Evolutionary conservation across 2,888 invertebrate genomes (phyloP).

Genomic region (Drosophila neutralis): DNA sequence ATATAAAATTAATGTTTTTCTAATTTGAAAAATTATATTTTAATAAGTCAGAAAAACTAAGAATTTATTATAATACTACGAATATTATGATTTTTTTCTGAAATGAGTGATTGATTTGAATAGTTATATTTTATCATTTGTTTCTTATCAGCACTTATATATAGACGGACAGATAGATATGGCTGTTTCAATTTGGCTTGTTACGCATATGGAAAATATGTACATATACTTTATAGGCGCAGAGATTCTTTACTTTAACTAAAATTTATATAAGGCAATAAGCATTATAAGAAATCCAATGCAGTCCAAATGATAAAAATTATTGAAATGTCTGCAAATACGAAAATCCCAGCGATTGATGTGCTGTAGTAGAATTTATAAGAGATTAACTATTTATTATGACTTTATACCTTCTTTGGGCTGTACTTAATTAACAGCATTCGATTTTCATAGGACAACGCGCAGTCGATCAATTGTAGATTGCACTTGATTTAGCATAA

Average conservation of each 20-base stretch:
- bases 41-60: no score
- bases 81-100: not conserved
- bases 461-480: not conserved
- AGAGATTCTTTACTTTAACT: no score
- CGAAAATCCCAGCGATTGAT: not conserved
- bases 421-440: not conserved
- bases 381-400: not conserved
- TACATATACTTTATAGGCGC: no score
- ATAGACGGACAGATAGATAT: not conserved
- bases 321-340: not conserved
- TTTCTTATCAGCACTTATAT: not conserved
- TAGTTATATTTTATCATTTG: not conserved
- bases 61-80: not conserved
- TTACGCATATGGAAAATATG: not conserved
- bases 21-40: no score
- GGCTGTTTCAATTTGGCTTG: not conserved
- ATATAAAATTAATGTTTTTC: no score
- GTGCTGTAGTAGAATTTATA: not conserved
- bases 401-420: not conserved
- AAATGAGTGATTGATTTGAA: not conserved
- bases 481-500: not conserved
- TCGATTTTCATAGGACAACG: conserved; percentile 6
- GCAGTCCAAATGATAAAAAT: not conserved
- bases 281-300: not conserved
- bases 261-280: not conserved